A percentile compares a stretch with the other conserved stretches of the same genome.
Conservation (phyloP, 2,113 vertebrate genomes). For the Isurus oxyrinchus region DNA sequence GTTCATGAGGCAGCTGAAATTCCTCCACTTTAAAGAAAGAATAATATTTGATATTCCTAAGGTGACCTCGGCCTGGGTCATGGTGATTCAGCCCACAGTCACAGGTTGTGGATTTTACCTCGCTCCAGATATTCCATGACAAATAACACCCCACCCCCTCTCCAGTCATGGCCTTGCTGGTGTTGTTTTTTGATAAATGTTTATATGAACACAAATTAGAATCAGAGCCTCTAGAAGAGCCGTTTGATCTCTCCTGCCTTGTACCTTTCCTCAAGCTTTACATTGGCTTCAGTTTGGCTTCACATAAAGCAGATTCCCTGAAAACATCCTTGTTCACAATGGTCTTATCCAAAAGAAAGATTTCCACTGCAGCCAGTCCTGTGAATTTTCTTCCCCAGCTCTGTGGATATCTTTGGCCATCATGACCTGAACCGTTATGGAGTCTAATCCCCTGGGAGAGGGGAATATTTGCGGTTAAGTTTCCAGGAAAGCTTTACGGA, state of each 20-base stretch:
- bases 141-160: not conserved
- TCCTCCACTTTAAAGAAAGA: not conserved
- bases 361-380: not conserved
- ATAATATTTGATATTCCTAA: conserved; percentile 26
- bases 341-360: not conserved
- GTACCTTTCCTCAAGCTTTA: not conserved
- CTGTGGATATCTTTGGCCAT: not conserved
- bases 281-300: not conserved
- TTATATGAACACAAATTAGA: not conserved
- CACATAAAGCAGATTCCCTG: not conserved
- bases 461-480: not conserved
- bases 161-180: not conserved
- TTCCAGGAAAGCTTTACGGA: not conserved
- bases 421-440: not conserved
- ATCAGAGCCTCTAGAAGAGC: not conserved
- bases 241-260: not conserved
- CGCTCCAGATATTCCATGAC: not conserved
- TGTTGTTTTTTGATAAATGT: not conserved
- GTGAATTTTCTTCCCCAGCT: not conserved
- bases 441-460: not conserved
- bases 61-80: not conserved
- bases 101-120: not conserved
- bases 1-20: not conserved
- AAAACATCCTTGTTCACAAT: not conserved
- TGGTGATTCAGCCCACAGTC: not conserved